Conservation (phyloP, 2,888 invertebrate genomes). For the Eutolmus rufibarbis region DNA sequence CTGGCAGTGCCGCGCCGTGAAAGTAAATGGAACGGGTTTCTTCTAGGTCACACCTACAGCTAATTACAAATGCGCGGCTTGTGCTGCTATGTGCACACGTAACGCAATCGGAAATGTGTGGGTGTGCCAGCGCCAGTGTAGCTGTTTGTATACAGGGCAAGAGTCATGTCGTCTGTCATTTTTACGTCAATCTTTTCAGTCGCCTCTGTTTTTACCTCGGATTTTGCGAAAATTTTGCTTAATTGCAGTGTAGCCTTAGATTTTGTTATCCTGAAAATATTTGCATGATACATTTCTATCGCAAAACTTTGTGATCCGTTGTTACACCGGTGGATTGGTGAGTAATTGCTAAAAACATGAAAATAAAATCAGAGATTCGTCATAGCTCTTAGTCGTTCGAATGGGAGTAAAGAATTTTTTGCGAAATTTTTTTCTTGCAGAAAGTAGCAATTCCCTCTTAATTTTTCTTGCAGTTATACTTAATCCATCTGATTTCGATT, state of each 20-base stretch:
- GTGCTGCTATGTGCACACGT: not conserved
- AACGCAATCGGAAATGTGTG: not conserved
- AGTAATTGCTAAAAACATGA: slow-evolving; percentile 25
- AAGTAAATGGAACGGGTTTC: slow-evolving; percentile 17
- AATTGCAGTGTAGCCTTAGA: not conserved
- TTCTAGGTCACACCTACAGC: slow-evolving; percentile 31
- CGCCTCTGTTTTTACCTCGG: slow-evolving; percentile 18
- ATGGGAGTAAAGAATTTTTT: not conserved
- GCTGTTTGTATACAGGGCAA: slow-evolving; percentile 8
- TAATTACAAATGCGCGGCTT: not conserved
- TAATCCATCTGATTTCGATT: slow-evolving; percentile 62
- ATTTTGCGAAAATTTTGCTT: not conserved
- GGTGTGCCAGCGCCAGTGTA: not conserved
- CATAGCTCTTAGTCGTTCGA: not conserved
- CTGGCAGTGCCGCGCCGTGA: slow-evolving; percentile 8
- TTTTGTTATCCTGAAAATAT: not conserved
- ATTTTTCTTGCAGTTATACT: slow-evolving; percentile 56
- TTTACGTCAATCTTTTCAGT: slow-evolving; percentile 43
- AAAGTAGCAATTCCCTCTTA: not conserved
- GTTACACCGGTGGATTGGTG: not conserved
- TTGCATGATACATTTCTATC: not conserved
- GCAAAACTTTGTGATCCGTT: not conserved
- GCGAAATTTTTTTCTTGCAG: not conserved
- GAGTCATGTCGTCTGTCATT: slow-evolving; percentile 42
- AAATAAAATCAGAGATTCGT: slow-evolving; percentile 9